A percentile compares a stretch with the other conserved stretches of the same genome.
Conservation (phyloP, 2,888 invertebrate species). For the Latheticus oryzae region DNA sequence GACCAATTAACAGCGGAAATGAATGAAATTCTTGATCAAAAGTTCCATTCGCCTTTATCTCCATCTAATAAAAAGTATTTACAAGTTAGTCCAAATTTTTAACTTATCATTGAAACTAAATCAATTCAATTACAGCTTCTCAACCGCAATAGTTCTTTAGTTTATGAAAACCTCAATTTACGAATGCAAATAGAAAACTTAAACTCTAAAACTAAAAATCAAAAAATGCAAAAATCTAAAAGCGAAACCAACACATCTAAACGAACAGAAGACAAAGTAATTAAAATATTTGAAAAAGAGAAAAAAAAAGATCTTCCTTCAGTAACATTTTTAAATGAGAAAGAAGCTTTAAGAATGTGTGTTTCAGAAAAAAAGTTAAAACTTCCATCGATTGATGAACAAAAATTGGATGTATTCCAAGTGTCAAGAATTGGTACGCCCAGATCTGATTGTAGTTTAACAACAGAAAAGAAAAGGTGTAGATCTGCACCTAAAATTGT, state of each 20-base stretch:
- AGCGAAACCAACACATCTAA: constrained; percentile 38
- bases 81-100: constrained; percentile 53
- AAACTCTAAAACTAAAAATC: constrained; percentile 53
- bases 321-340: constrained; percentile 51
- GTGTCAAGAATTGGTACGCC: constrained; percentile 48
- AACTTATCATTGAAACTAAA: neutral
- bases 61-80: constrained; percentile 64
- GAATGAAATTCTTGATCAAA: constrained; percentile 56
- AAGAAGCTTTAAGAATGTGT: constrained; percentile 19
- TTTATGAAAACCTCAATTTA: constrained; percentile 63
- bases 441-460: constrained; percentile 37
- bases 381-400: constrained; percentile 44
- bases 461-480: constrained; percentile 40
- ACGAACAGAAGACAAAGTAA: constrained; percentile 43
- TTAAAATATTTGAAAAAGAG: constrained; percentile 56
- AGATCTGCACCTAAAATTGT: constrained; percentile 44
- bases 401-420: constrained; percentile 52
- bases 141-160: constrained; percentile 62
- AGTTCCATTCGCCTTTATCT: constrained; percentile 57
- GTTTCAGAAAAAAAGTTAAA: constrained; percentile 27
- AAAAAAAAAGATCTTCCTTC: constrained; percentile 49
- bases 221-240: constrained; percentile 52
- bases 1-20: constrained; percentile 57
- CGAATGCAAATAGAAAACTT: constrained; percentile 61
- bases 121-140: constrained; percentile 61